Evolutionary conservation across 2,888 invertebrate species (phyloP).

Genomic region (Falcaria lacertinaria): DNA sequence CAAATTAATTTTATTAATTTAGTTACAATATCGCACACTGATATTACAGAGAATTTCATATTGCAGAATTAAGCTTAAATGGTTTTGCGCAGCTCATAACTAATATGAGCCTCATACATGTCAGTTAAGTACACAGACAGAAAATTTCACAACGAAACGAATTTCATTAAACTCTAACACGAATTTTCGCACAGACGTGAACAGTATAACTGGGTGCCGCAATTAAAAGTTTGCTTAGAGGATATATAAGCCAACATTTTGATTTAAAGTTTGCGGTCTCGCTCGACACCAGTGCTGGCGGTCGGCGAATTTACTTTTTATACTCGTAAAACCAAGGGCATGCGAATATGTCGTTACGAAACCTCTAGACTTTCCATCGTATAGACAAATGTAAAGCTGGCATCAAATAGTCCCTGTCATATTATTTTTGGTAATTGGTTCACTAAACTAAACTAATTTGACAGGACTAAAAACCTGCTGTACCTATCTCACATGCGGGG

Average conservation of each 20-base stretch:
- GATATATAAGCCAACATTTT: conserved; percentile 66
- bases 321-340: conserved; percentile 19
- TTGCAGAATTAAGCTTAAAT: conserved; percentile 17
- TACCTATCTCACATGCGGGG: no score
- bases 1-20: no score
- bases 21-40: no score
- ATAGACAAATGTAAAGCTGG: background rate
- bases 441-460: no score
- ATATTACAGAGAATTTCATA: no score
- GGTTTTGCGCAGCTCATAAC: conserved; percentile 33
- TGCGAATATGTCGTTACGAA: conserved; percentile 9
- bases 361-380: background rate
- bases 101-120: conserved; percentile 30
- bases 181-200: conserved; percentile 57
- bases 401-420: no score
- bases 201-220: conserved; percentile 62
- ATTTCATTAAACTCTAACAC: conserved; percentile 67
- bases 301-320: conserved; percentile 23
- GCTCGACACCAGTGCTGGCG: conserved; percentile 30
- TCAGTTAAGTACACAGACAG: conserved; percentile 35
- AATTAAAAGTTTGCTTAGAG: conserved; percentile 72
- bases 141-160: conserved; percentile 47
- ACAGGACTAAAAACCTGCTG: no score
- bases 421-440: no score
- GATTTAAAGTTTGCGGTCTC: conserved; percentile 66